These are phyloP conservation scores for Trichogramma pretiosum DNA, from an alignment of 1,140 invertebrate genomes.

Conservation along the genomic window DNA sequence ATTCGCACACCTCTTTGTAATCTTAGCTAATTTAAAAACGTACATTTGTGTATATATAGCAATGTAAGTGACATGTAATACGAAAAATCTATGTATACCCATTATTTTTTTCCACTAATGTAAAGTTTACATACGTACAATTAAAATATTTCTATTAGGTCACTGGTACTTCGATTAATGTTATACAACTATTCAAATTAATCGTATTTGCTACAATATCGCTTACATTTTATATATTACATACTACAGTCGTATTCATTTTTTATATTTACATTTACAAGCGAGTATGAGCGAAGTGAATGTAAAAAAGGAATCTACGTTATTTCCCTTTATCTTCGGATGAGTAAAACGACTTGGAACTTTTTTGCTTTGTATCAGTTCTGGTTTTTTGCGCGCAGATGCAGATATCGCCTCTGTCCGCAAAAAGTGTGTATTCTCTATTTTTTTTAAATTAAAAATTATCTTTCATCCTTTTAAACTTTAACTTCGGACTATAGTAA, in stretches of 20 bases:
- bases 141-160: slow-evolving; percentile 31
- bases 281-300: slow-evolving; percentile 23
- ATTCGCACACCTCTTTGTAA: too few species aligned
- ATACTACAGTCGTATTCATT: too few species aligned
- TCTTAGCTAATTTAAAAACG: too few species aligned
- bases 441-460: background rate
- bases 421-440: background rate
- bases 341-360: slow-evolving; percentile 35
- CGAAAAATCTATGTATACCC: slow-evolving; percentile 1
- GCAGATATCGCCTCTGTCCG: too few species aligned
- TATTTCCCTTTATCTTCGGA: slow-evolving; percentile 21
- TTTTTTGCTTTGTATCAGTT: slow-evolving; percentile 36
- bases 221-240: too few species aligned
- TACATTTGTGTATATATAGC: slow-evolving; percentile 5
- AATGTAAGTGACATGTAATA: slow-evolving; percentile 8
- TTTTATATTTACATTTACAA: slow-evolving; percentile 25
- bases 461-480: slow-evolving; percentile 17
- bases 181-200: slow-evolving; percentile 21
- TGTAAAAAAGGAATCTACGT: slow-evolving; percentile 21
- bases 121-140: slow-evolving; percentile 30
- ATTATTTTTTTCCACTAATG: slow-evolving; percentile 12
- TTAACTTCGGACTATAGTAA: slow-evolving; percentile 30
- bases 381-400: too few species aligned
- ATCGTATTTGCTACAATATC: slow-evolving; percentile 12
- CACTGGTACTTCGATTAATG: slow-evolving; percentile 31